These are phyloP conservation scores for Silurus meridionalis DNA, from an alignment of 2,113 vertebrate genomes.

Conservation along the genomic window DNA sequence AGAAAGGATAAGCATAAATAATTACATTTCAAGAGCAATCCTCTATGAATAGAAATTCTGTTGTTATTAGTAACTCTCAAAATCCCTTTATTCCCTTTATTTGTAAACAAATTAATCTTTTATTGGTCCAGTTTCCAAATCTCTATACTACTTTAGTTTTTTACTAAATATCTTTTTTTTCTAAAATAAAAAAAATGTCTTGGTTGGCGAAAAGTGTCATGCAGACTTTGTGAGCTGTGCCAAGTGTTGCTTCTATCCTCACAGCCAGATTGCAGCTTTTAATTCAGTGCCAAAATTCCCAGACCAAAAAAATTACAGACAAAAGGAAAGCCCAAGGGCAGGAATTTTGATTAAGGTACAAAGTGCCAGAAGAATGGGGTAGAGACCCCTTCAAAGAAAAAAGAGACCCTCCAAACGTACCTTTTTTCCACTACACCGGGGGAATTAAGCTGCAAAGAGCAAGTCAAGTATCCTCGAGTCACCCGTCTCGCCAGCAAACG, in stretches of 20 bases:
- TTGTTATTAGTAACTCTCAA: not conserved
- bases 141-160: not conserved
- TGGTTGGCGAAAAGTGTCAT: not conserved
- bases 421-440: conserved; percentile 36
- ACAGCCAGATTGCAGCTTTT: not conserved
- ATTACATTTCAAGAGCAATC: not conserved
- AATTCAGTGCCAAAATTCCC: conserved; percentile 12
- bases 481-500: conserved; percentile 13
- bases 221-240: not conserved
- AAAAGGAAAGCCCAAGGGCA: conserved; percentile 31
- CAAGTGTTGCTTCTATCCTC: conserved; percentile 14
- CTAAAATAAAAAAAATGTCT: not conserved
- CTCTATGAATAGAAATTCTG: not conserved
- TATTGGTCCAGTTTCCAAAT: not conserved
- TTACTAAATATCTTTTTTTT: not conserved
- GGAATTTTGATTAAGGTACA: conserved; percentile 25
- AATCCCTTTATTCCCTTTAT: not conserved
- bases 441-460: conserved; percentile 11
- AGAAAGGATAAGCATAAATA: not conserved
- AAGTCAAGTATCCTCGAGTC: conserved; percentile 34
- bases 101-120: not conserved
- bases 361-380: conserved; percentile 9
- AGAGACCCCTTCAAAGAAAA: conserved; percentile 3
- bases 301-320: not conserved
- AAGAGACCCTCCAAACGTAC: conserved; percentile 33